Evolutionary conservation across 2,888 invertebrate genomes (phyloP).

Genomic region (Troides oblongomaculatus): DNA sequence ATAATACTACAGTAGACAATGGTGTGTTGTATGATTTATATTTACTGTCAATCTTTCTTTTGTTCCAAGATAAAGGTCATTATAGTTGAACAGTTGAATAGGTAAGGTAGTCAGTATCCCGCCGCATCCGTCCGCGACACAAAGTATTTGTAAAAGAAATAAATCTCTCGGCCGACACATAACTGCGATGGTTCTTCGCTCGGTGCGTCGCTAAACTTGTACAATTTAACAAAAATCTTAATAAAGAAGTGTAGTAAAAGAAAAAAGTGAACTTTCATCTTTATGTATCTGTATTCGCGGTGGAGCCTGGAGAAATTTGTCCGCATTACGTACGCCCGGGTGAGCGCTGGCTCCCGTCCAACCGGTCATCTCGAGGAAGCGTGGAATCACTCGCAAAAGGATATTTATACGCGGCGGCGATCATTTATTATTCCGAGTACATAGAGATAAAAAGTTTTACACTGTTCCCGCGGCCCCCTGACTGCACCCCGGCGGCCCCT

Average conservation of each 20-base stretch:
- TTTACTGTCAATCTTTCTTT: too few relatives aligned
- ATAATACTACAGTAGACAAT: too few relatives aligned
- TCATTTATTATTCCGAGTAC: conserved; percentile 26
- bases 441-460: conserved; percentile 16
- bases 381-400: conserved; percentile 22
- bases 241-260: neutral
- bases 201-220: too few relatives aligned
- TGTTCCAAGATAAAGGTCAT: too few relatives aligned
- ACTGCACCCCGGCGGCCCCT: too few relatives aligned
- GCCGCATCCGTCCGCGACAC: too few relatives aligned
- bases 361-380: conserved; percentile 16
- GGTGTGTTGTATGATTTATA: too few relatives aligned
- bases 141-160: too few relatives aligned
- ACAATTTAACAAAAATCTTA: neutral
- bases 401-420: conserved; percentile 25
- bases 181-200: too few relatives aligned
- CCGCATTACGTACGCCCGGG: conserved; percentile 14
- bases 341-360: conserved; percentile 16
- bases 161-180: too few relatives aligned
- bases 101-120: too few relatives aligned
- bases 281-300: conserved; percentile 3
- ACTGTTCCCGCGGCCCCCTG: neutral
- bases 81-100: too few relatives aligned
- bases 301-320: conserved; percentile 9
- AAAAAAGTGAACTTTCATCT: conserved; percentile 3